Evolutionary conservation across 2,113 vertebrate species (phyloP).

Genomic region (Myocastor coypus): DNA sequence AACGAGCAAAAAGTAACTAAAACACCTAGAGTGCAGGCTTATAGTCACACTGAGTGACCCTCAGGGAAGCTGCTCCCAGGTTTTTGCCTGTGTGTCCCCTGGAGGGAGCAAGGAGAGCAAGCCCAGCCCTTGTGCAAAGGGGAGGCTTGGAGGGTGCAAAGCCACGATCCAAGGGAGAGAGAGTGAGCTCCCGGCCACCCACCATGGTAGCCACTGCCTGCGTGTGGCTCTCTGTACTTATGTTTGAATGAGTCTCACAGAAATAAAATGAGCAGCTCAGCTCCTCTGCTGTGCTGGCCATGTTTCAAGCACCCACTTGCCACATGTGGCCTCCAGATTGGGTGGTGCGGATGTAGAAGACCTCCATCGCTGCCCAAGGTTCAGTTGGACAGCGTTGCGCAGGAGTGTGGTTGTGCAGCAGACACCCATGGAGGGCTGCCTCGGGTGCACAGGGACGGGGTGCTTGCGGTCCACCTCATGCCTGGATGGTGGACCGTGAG

Average conservation of each 20-base stretch:
- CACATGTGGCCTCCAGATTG: conserved; percentile 36
- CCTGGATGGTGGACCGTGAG: neutral
- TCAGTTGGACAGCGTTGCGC: rapidly evolving
- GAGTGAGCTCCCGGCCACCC: rapidly evolving
- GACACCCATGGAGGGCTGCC: neutral
- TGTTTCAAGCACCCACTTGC: neutral
- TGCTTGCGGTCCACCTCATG: rapidly evolving
- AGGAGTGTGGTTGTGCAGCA: rapidly evolving
- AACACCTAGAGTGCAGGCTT: neutral
- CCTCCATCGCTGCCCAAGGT: rapidly evolving
- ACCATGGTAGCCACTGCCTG: rapidly evolving
- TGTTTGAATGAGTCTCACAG: neutral
- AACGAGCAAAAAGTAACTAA: no score
- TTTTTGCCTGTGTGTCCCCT: rapidly evolving
- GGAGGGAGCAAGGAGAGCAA: no score
- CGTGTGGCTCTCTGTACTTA: no score
- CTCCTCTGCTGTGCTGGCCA: neutral
- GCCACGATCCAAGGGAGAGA: rapidly evolving
- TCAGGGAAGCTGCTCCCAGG: rapidly evolving
- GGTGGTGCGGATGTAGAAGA: rapidly evolving
- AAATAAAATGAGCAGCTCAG: neutral
- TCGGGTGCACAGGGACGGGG: neutral
- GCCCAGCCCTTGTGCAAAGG: rapidly evolving
- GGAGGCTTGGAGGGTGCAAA: rapidly evolving
- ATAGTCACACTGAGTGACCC: no score